phyloP scores from a whole-genome alignment of 2,888 invertebrate genomes.

The Junonia oenone region DNA sequence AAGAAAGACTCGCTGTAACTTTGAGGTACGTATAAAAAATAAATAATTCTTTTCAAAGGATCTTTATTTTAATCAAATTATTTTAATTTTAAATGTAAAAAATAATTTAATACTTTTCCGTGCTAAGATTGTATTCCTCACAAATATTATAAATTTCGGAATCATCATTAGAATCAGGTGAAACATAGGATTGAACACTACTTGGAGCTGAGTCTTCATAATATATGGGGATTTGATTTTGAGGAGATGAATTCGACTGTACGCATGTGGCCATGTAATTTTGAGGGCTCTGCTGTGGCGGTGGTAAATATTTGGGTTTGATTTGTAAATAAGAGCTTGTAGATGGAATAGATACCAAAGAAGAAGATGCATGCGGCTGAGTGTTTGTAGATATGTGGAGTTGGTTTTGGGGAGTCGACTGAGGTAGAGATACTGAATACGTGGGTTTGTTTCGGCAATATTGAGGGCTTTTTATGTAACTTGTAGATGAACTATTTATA shows the following conservation, averaged over 20 bases:
- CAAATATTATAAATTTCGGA: no score
- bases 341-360: neutral
- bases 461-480: neutral
- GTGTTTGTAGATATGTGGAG: neutral
- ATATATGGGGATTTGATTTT: neutral
- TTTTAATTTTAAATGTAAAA: conserved; percentile 8
- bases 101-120: neutral
- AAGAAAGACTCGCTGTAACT: no score
- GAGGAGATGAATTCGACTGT: neutral
- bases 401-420: neutral
- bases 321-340: no score
- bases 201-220: neutral
- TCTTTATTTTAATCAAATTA: no score
- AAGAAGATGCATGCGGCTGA: neutral
- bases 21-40: conserved; percentile 13
- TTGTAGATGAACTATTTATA: neutral
- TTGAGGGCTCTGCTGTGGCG: neutral
- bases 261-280: neutral
- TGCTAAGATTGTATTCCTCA: no score
- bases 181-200: neutral
- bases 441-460: no score
- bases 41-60: no score
- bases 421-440: no score
- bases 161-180: no score
- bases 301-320: neutral